Evolutionary conservation across 2,113 vertebrate species (phyloP), one percentile per base, ranked within the genome.

Genomic region (Nothoprocta perdicaria): DNA sequence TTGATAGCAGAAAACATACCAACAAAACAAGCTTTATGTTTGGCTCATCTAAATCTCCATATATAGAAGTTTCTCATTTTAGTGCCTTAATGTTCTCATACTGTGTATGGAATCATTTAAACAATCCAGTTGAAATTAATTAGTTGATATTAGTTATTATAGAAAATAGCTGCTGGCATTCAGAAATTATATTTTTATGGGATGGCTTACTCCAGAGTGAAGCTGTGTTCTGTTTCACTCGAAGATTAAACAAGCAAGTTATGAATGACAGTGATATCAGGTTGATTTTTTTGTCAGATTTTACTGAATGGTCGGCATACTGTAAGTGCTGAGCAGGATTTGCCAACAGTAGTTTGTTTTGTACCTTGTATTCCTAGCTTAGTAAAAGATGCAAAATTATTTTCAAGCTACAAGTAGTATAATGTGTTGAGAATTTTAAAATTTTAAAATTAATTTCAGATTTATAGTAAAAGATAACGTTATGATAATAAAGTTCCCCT

Each of bases 141-240:
- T 82, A 62, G 12, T 74, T 89, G 57, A 38, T 31, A 66, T 13
- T 18, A 48, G 21, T 13, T 18, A 41, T 18, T 63, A 27, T 26
- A 95, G 63, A 33, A 75, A 87, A 78, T 52, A 83, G n/a, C 62
- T 90, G 61, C 75, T 76, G 84, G 21, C 17, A n/a, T 27, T 90
- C 31, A 78, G 58, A 92, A 93, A 78, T 5, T 16, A 68, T 45
- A 9, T 77, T 69, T 87, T 76, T 73, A 46, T 62, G 33, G 58
- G 27, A 11, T 50, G 57, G 27, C 26, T 85, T 79, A 29, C 43
- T 84, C 68, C 58, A 62, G 10, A 62, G 12, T 80, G 40, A 66
- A 82, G n/a, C 35, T 45, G 12, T 26, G 12, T 76, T 87, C 76
- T 79, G 1, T 66, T 40, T 40, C 2, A 0, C 38, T 31, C 17